A percentile compares a stretch with the other conserved stretches of the same genome.
Evolutionary conservation across 2,888 invertebrate genomes (phyloP).

Genomic region (Hermodice carunculata): DNA sequence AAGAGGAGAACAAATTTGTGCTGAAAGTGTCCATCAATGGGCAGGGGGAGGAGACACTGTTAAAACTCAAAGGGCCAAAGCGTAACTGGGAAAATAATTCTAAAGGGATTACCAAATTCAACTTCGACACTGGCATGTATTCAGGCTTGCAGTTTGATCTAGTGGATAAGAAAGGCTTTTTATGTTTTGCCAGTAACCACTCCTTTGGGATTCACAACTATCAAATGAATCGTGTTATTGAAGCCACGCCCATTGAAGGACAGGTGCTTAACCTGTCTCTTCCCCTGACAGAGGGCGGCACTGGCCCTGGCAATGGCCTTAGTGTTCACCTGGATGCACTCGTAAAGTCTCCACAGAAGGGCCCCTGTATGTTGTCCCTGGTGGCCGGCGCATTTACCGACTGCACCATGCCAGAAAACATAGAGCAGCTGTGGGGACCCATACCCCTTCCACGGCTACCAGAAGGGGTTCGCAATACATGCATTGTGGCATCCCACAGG

Average conservation of each 20-base stretch:
- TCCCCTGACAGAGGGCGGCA: constrained; percentile 59
- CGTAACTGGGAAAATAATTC: constrained; percentile 61
- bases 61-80: constrained; percentile 46
- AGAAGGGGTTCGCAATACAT: constrained; percentile 58
- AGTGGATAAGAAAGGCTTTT: constrained; percentile 62
- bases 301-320: constrained; percentile 56
- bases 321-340: constrained; percentile 45
- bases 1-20: constrained; percentile 47
- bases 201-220: constrained; percentile 58
- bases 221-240: constrained; percentile 53
- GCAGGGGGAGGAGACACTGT: constrained; percentile 27
- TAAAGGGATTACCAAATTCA: constrained; percentile 60
- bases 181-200: constrained; percentile 52
- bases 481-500: constrained; percentile 66
- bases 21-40: constrained; percentile 37
- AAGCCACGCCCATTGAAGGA: constrained; percentile 38
- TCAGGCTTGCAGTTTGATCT: constrained; percentile 59
- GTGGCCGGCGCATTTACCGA: constrained; percentile 65
- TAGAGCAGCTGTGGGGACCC: constrained; percentile 67
- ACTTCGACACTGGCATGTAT: constrained; percentile 67
- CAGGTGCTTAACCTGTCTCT: constrained; percentile 33
- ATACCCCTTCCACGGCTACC: constrained; percentile 61
- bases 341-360: constrained; percentile 50
- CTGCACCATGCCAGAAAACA: constrained; percentile 65
- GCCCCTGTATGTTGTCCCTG: constrained; percentile 53